A percentile compares a stretch with the other conserved stretches of the same genome.
phyloP scores from a whole-genome alignment of 2,113 vertebrate species.

The Cyanoderma ruficeps region DNA sequence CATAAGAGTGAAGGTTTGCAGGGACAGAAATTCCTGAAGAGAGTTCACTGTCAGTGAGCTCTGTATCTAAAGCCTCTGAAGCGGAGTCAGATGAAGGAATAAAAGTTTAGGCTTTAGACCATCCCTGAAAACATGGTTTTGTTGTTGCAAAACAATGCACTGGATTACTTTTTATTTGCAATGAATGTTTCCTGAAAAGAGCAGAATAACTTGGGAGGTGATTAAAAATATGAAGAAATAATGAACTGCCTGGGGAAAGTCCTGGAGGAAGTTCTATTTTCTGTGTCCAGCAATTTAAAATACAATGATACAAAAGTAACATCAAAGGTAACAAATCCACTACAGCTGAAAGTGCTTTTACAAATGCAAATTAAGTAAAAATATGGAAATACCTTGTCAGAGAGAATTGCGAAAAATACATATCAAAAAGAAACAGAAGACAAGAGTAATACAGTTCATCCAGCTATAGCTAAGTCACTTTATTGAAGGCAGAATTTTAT shows the following conservation, averaged over 20 bases:
- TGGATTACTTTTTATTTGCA: not conserved
- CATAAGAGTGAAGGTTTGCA: accelerated
- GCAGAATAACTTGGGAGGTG: not conserved
- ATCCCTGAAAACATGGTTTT: not conserved
- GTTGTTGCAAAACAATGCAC: not conserved
- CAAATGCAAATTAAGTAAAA: not conserved
- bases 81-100: not conserved
- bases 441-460: not conserved
- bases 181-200: not conserved
- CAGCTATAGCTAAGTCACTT: not conserved
- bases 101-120: not conserved
- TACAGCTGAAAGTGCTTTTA: not conserved
- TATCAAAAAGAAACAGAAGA: not conserved
- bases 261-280: not conserved
- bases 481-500: not conserved
- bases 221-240: not conserved
- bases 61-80: not conserved
- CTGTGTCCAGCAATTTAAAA: not conserved
- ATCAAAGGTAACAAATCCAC: not conserved
- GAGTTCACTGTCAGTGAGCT: not conserved
- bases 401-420: not conserved
- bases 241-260: not conserved
- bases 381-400: not conserved
- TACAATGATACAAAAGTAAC: accelerated
- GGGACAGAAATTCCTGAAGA: not conserved